Evolutionary conservation across 2,797 vertebrate genomes (phyloP).

Genomic region (Distichodus sexfasciatus): DNA sequence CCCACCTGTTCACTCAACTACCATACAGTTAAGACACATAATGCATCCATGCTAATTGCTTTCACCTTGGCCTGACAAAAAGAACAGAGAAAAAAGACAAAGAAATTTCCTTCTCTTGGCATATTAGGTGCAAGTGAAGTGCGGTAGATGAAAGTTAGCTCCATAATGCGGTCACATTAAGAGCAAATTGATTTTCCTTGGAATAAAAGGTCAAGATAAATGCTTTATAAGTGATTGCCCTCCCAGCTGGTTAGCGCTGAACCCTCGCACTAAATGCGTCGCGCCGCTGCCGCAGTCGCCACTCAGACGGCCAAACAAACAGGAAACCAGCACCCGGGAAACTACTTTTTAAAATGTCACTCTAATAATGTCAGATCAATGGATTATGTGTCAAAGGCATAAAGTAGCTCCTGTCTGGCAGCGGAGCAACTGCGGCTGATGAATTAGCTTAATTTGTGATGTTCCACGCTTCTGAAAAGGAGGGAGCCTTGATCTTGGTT

Average conservation of each 20-base stretch:
- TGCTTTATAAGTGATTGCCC: slow-evolving; percentile 64
- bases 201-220: slow-evolving; percentile 79
- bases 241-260: slow-evolving; percentile 67
- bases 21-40: no score
- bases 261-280: slow-evolving; percentile 69
- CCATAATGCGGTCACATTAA: slow-evolving; percentile 71
- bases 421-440: slow-evolving; percentile 52
- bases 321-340: slow-evolving; percentile 52
- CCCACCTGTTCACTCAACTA: no score
- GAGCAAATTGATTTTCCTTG: slow-evolving; percentile 72
- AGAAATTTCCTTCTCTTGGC: slow-evolving; percentile 12
- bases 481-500: neutral
- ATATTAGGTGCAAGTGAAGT: slow-evolving; percentile 53
- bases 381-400: slow-evolving; percentile 66
- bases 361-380: slow-evolving; percentile 73
- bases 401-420: slow-evolving; percentile 50
- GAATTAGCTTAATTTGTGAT: slow-evolving; percentile 54
- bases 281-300: slow-evolving; percentile 60
- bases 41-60: no score
- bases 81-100: neutral
- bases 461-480: slow-evolving; percentile 21
- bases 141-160: slow-evolving; percentile 65
- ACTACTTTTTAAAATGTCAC: slow-evolving; percentile 70
- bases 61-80: neutral
- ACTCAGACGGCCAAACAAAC: slow-evolving; percentile 63